Evolutionary conservation across 2,113 vertebrate species (phyloP), one percentile per base, ranked within the genome.

Genomic region (Pongo pygmaeus): DNA sequence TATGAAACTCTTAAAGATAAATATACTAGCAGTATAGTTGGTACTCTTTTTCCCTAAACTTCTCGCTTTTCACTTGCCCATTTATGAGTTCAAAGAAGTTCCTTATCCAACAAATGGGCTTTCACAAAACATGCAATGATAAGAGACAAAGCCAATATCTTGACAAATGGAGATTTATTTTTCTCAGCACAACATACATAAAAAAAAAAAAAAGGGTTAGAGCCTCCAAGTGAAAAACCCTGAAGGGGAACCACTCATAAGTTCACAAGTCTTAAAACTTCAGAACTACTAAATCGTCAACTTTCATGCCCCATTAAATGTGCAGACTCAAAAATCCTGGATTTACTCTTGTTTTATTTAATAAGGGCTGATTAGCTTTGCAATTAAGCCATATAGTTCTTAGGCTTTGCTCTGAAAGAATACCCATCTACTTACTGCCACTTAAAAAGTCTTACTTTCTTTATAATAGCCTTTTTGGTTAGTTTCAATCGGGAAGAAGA

Each of bases 401-500:
- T 55, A 20, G 40, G 87, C 69, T 97, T 93, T 96, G 89, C 97
- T 97, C 87, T 85, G 84, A 97, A 91, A 96, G 64, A 89, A 84
- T 74, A 79, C 90, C 50, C 96, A 95, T 88, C 96, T 97, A 92
- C 96, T 97, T 84, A 97, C 70, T 89, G 83, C 84, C 91, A 96
- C 97, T 97, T 98, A 93, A 89, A 91, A 95, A 97, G 93, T 95
- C 97, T 97, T 96, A 61, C 91, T 88, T 93, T 89, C 50, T 27
- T 85, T 61, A 43, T 96, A 97, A 97, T 93, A 94, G 92, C 57
- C 77, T 96, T 84, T 95, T 96, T 8, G 23, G 87, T 93, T 96
- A 96, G 81, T 96, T 98, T 97, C 96, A 94, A 85, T 94, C 97
- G 97, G 90, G 78, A 97, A 96, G 46, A 97, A 38, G 55, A 97